phyloP scores from a whole-genome alignment of 2,113 vertebrate genomes.

The Chrysochloris asiatica region DNA sequence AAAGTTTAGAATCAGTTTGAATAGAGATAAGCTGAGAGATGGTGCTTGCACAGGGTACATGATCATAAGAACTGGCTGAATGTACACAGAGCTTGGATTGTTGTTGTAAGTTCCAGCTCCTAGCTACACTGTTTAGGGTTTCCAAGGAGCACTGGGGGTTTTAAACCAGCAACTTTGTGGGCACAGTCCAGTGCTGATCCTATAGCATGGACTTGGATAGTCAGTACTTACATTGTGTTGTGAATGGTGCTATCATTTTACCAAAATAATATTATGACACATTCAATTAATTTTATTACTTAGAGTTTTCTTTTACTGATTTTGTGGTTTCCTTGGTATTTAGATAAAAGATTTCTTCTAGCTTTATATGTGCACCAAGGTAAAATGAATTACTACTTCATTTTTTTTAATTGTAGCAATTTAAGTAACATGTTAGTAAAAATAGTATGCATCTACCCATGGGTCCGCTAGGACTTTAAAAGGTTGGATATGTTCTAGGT shows the following conservation, averaged over 20 bases:
- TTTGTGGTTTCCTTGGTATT: slow-evolving; percentile 11
- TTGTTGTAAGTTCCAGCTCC: no score
- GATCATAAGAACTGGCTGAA: no score
- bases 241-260: background rate
- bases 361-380: background rate
- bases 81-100: no score
- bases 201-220: background rate
- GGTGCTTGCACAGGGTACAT: background rate
- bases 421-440: slow-evolving; percentile 1
- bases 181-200: no score
- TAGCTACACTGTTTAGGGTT: no score
- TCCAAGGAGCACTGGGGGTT: no score
- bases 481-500: background rate
- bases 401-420: background rate
- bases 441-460: background rate
- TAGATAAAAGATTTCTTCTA: slow-evolving; percentile 17
- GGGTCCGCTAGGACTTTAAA: background rate
- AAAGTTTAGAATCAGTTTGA: slow-evolving; percentile 14
- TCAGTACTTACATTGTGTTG: background rate
- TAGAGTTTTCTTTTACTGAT: background rate
- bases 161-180: no score
- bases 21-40: background rate
- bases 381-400: background rate
- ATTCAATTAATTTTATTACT: background rate
- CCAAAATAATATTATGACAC: background rate